Base-by-base conservation (phyloP, 92 coral and sea anemone genomes). In the Desmophyllum pertusum region DNA sequence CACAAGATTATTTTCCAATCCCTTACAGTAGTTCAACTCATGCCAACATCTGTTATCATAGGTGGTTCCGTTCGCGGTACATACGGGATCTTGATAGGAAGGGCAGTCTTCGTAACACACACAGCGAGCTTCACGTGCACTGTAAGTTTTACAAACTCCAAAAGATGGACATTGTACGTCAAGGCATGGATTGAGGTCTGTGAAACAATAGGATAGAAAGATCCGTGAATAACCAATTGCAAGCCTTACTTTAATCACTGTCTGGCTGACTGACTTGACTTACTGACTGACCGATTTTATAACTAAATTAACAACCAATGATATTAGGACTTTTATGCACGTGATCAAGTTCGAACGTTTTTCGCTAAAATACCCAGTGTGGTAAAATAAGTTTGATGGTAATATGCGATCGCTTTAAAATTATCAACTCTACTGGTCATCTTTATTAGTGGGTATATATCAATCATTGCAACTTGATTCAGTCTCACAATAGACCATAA, bases 81-180 rank as follows among this genome's bases (percentile, higher is more conserved):
- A 36, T 27, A 67, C 72, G 35, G 72, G 72, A n/a, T 67, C 72
- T 23, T 67, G 72, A 36, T 67, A 36, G n/a, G 72, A 67, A 36
- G 72, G 72, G 21, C 41, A 67, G 72, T 67, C 29, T 67, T 67
- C 11, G 19, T 15, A 36, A 67, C 72, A 67, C 45, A 17, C 72
- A 19, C 72, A 67, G 43, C 41, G 41, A 18, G 72, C 45, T 36
- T 67, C 72, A 67, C 36, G 45, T 5, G 45, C 41, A 5, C 72
- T 67, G 45, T 4, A 67, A 67, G 29, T 67, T 27, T 67, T 67
- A 67, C 72, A 31, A 23, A 67, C 72, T 17, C 72, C 43, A 67
- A 67, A 67, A 17, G 45, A 19, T 36, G 43, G 43, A 37, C 72
- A 67, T 19, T 67, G 45, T 6, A 36, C 43, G 25, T 8, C 43